Base-by-base conservation (phyloP, 2,888 invertebrate genomes). In the Dolichopus griseipennis region DNA sequence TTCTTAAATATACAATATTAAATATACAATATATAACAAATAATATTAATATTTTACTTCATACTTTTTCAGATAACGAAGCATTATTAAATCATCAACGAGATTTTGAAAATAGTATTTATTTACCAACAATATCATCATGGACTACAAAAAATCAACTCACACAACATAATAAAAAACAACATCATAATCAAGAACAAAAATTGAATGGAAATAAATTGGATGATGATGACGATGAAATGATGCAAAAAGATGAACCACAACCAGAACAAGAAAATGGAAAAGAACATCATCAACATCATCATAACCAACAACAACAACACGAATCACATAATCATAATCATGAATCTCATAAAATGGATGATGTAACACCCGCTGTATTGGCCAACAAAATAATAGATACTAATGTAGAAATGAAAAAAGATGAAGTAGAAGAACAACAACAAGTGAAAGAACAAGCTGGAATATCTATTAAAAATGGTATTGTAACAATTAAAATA, bases 401-500 rank as follows among this genome's bases (percentile, higher is more conserved):
- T 21, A 79, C 79, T 6, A 27, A 27, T 80, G 80, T 41, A 74
- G 79, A 72, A 80, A 80, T 65, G 77, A 80, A 68, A 80, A 5
- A 27, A 27, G 5, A 27, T 27, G 27, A 27, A 27, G 78, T 1
- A 15, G 3, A 27, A 27, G 27, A 27, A 27, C 27, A 20, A 74
- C 76, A 69, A 74, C 76, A 41, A 27, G 27, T 4, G 5, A 27
- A 27, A 27, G 27, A 27, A 41, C 5, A 15, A 21, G 90, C 88
- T 90, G 87, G 88, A 61, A 75, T 81, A 52, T 83, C 84, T 68
- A 18, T 52, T 1, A 78, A 84, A 63, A 84, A 85, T 70, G 92
- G 91, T 0, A 84, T 85, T 66, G 79, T 92, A 0, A 87, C 87
- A 15, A 86, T 92, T 0, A 86, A 85, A 72, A 88, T 89, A 72